Percentiles rank a stretch among this genome's conserved stretches.
Conservation (phyloP, 2,113 vertebrate species). For the Hipposideros armiger region DNA sequence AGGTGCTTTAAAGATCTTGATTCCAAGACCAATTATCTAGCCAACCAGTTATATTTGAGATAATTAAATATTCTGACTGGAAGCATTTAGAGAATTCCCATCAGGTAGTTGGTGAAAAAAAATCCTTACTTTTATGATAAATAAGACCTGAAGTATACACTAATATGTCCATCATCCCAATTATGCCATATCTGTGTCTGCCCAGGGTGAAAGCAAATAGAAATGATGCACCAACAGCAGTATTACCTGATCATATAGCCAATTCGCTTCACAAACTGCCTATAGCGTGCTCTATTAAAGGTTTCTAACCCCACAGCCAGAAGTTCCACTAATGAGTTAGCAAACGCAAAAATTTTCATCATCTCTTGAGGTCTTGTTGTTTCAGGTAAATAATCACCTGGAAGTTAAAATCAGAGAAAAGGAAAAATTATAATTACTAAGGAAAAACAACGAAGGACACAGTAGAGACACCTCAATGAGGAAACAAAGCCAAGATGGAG, state of each 20-base stretch:
- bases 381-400: conserved; percentile 94
- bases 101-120: background rate
- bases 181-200: background rate
- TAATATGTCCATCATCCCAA: background rate
- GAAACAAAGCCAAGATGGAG: background rate
- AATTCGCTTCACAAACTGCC: conserved; percentile 97
- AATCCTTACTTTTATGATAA: conserved; percentile 17
- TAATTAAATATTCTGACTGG: background rate
- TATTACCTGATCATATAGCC: conserved; percentile 96
- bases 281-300: conserved; percentile 96
- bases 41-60: background rate
- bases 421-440: background rate
- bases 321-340: conserved; percentile 95
- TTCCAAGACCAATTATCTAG: background rate
- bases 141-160: background rate
- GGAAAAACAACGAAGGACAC: background rate
- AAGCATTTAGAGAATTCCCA: conserved; percentile 11
- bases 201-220: background rate
- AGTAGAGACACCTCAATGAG: background rate
- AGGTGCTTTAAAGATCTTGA: background rate
- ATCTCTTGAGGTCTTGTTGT: conserved; percentile 95
- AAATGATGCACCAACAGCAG: background rate
- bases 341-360: conserved; percentile 98
- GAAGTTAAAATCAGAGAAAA: conserved; percentile 45
- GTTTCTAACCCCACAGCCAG: conserved; percentile 95